Conservation (phyloP, 2,888 invertebrate species). For the Opisthograptis luteolata region DNA sequence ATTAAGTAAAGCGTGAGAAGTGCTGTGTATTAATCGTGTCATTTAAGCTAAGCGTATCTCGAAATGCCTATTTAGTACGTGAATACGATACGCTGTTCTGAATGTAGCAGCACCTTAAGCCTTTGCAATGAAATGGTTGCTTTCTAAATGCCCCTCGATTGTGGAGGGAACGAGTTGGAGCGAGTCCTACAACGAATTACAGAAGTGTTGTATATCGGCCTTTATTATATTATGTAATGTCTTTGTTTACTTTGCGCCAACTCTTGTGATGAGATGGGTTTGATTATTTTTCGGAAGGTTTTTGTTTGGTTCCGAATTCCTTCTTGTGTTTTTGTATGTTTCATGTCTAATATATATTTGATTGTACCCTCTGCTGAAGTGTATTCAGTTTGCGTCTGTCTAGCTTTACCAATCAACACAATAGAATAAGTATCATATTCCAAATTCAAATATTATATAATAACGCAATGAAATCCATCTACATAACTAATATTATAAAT, state of each 20-base stretch:
- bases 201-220: conserved; percentile 4
- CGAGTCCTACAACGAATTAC: conserved; percentile 1
- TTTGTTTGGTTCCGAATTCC: neutral
- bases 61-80: too few relatives aligned
- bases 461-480: too few relatives aligned
- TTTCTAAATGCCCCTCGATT: conserved; percentile 35
- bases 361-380: too few relatives aligned
- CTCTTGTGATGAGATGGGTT: neutral
- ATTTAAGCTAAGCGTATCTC: too few relatives aligned
- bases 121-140: conserved; percentile 37
- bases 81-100: neutral
- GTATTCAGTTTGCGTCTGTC: too few relatives aligned
- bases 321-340: neutral
- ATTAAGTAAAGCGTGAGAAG: neutral
- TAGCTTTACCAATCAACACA: too few relatives aligned
- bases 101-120: neutral
- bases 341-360: neutral
- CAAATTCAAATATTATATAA: too few relatives aligned
- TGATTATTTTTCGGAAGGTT: neutral
- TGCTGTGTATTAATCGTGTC: too few relatives aligned
- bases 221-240: conserved; percentile 4
- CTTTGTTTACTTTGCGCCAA: conserved; percentile 1
- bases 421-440: too few relatives aligned
- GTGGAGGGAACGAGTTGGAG: conserved; percentile 1
- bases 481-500: too few relatives aligned